Percentiles rank a stretch among this genome's conserved stretches.
Conservation (phyloP, 2,113 vertebrate species). For the Hucho hucho region DNA sequence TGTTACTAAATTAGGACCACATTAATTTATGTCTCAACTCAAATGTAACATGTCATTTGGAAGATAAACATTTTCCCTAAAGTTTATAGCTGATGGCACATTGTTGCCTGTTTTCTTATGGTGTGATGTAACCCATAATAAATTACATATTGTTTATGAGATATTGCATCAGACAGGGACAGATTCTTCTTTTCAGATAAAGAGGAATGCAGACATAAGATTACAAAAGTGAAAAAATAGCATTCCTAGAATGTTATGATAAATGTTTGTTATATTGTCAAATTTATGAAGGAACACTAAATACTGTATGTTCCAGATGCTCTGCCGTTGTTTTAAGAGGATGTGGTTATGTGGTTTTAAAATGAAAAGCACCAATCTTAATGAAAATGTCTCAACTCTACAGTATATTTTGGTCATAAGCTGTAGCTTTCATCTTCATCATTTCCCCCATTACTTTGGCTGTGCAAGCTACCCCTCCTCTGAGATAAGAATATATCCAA, state of each 20-base stretch:
- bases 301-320: not conserved
- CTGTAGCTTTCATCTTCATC: too few species aligned
- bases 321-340: not conserved
- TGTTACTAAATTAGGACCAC: conserved; percentile 50
- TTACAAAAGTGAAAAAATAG: too few species aligned
- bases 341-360: not conserved
- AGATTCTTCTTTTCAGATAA: too few species aligned
- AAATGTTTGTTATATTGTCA: too few species aligned
- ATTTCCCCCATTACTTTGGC: too few species aligned
- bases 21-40: conserved; percentile 41
- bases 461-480: too few species aligned
- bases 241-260: too few species aligned
- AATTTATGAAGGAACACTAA: too few species aligned
- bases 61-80: conserved; percentile 53
- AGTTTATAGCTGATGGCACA: conserved; percentile 31
- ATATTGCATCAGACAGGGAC: too few species aligned
- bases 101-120: conserved; percentile 30
- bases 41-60: conserved; percentile 53
- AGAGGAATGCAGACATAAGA: too few species aligned
- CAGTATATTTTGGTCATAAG: too few species aligned
- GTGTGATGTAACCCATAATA: conserved; percentile 32
- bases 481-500: too few species aligned
- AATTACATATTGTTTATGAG: not conserved
- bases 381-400: conserved; percentile 4
- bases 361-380: not conserved